Evolutionary conservation across 2,888 invertebrate genomes (phyloP), one percentile per base, ranked within the genome.

Genomic region (Ectobius pallidus): DNA sequence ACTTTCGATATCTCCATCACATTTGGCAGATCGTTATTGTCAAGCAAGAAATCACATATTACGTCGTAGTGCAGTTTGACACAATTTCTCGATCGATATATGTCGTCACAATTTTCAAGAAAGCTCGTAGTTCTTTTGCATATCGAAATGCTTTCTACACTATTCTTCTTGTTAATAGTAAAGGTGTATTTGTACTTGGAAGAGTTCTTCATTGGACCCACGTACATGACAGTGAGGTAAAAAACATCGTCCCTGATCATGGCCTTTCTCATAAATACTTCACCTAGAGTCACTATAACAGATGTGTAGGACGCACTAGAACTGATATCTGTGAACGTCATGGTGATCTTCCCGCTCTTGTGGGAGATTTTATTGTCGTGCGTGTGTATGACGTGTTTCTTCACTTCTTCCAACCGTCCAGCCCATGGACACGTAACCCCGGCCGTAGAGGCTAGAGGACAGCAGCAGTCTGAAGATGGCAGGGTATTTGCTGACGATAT

Each of bases 71-170:
- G 58, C 1, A 58, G 30, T 32, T 58, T 58, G 30, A 58, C 16
- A n/a, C 58, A 58, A 25, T 58, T 58, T 30, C 30, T 58, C 4
- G 58, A 30, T 14, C 58, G 2, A 58, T n/a, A 58, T 25, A 58
- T 58, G 4, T 58, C 58, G 30, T 58, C 58, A n/a, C 58, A 58
- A n/a, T 58, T 58, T 16, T 58, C 32, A 1, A 32, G 1, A n/a
- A 58, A 58, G n/a, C 58, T 58, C 30, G n/a, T 14, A n/a, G 58
- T 58, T 58, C 22, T 58, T 30, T 58, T 27, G n/a, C 58, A 58
- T 25, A 58, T n/a, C n/a, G 58, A 30, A n/a, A 58, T 30, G n/a
- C 16, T 32, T 32, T 58, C 58, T n/a, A 58, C 58, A n/a, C 27
- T 30, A 16, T 58, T 58, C 58, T 30, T 58, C 11, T 30, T 58